Base-by-base conservation (phyloP, 2,888 invertebrate species). In the Diogma glabrata region DNA sequence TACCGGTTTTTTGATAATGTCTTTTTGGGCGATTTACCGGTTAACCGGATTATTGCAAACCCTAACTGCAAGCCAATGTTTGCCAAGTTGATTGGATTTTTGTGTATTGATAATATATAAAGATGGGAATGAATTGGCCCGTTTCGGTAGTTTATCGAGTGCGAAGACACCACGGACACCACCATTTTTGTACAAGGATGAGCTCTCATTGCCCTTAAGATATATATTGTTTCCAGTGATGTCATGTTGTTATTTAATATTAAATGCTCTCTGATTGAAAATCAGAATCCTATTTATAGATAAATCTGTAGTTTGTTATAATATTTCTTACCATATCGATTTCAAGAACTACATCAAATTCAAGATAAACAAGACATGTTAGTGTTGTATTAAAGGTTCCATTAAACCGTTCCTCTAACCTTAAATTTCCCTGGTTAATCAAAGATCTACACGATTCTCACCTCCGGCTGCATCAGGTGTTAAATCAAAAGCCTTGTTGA, bases 31-130 rank as follows among this genome's bases (percentile, higher is more conserved):
- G n/a, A n/a, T n/a, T n/a, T n/a, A n/a, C n/a, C n/a, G n/a, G n/a
- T n/a, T n/a, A n/a, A n/a, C n/a, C n/a, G n/a, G n/a, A n/a, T n/a
- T n/a, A n/a, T n/a, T n/a, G n/a, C n/a, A n/a, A n/a, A n/a, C n/a
- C n/a, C n/a, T n/a, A 45, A 22, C n/a, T 45, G 45, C 45, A 4
- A 45, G 7, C 45, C 45, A 45, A 45, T 45, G 23, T 45, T 10
- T 20, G 14, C 45, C 23, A 2, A 22, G 45, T 22, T 45, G 20
- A 23, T 45, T 16, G 3, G 45, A 9, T 23, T 12, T 45, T 14
- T 45, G 22, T n/a, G 45, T 17, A 22, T 45, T 45, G 14, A 45
- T 22, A 45, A 45, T 22, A 22, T 22, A 45, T 3, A 19, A 23
- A 19, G 23, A 20, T 7, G 45, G 45, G 20, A n/a, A 22, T 1